Conservation (phyloP, 2,797 vertebrate species). For the Diplodus puntazzo region DNA sequence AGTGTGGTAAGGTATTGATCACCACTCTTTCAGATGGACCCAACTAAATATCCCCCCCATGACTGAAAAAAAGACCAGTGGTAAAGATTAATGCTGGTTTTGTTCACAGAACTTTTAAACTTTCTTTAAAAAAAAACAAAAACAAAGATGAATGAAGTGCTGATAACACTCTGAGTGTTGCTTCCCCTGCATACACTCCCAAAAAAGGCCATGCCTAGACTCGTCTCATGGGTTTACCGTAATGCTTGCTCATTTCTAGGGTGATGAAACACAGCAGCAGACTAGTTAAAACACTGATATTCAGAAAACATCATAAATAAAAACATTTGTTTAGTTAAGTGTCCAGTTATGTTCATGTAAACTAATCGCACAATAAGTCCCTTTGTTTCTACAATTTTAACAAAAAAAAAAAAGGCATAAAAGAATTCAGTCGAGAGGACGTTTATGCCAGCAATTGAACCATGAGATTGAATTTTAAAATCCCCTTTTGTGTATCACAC, state of each 20-base stretch:
- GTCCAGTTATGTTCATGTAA: neutral
- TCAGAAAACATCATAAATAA: neutral
- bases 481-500: neutral
- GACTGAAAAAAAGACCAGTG: neutral
- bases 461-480: neutral
- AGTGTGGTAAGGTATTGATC: slow-evolving; percentile 34
- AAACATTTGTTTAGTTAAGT: neutral
- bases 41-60: neutral
- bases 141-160: neutral
- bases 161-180: neutral
- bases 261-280: neutral
- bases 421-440: neutral
- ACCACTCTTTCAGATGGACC: slow-evolving; percentile 9
- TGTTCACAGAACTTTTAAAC: neutral
- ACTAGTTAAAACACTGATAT: neutral
- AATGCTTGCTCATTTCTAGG: neutral
- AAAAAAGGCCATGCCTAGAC: slow-evolving; percentile 19
- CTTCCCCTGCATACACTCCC: slow-evolving; percentile 4
- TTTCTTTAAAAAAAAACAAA: neutral
- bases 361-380: neutral
- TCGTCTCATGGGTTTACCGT: neutral
- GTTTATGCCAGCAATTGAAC: neutral
- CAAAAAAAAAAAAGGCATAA: neutral
- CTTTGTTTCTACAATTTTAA: neutral
- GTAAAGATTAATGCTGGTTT: slow-evolving; percentile 3